These are phyloP conservation scores for Cecropterus lyciades DNA, from an alignment of 1,140 invertebrate species.

Conservation along the genomic window DNA sequence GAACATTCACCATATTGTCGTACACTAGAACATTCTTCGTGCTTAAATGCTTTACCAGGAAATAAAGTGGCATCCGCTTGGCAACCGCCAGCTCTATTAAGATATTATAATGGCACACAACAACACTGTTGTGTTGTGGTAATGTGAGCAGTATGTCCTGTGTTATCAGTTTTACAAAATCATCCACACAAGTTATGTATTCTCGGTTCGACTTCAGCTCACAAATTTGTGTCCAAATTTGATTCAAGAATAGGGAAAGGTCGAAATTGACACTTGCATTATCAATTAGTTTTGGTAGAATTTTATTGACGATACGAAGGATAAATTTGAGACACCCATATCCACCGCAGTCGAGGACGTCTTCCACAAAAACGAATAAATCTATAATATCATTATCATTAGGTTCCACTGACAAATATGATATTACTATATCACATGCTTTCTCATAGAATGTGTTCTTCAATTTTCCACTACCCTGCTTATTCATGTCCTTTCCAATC, in stretches of 20 bases:
- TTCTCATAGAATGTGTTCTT: conserved; percentile 67
- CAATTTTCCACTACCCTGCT: conserved; percentile 55
- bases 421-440: conserved; percentile 52
- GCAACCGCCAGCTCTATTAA: conserved; percentile 62
- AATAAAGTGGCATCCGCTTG: conserved; percentile 62
- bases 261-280: conserved; percentile 49
- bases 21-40: conserved; percentile 44
- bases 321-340: conserved; percentile 71
- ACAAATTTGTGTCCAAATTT: conserved; percentile 69
- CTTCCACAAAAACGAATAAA: conserved; percentile 50
- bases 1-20: conserved; percentile 57
- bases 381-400: conserved; percentile 40
- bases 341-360: conserved; percentile 63
- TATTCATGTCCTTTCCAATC: conserved; percentile 7
- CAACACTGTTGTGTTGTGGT: conserved; percentile 56
- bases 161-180: conserved; percentile 63
- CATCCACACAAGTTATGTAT: conserved; percentile 63
- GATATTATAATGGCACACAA: conserved; percentile 60
- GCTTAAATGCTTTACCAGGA: conserved; percentile 56
- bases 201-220: conserved; percentile 69
- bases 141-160: conserved; percentile 53
- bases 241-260: conserved; percentile 55
- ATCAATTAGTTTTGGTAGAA: conserved; percentile 45
- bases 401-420: conserved; percentile 39
- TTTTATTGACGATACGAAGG: conserved; percentile 59